phyloP scores from a whole-genome alignment of 2,888 invertebrate species.

The Nemotelus nigrinus region DNA sequence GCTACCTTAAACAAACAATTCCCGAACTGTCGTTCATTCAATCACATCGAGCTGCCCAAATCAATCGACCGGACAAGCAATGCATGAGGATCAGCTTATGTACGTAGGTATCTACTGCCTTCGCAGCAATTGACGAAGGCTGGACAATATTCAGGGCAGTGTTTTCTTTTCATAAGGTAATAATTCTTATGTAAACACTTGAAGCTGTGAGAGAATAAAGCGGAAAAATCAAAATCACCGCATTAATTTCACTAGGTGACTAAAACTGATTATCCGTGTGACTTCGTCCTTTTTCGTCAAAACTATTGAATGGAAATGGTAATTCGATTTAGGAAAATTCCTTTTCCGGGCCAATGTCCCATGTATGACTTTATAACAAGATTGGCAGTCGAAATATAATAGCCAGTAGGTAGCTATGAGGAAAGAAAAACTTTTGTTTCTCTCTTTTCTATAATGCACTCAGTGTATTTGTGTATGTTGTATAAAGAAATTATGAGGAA shows the following conservation, averaged over 20 bases:
- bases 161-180: constrained; percentile 47
- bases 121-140: constrained; percentile 20
- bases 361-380: constrained; percentile 24
- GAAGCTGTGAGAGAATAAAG: constrained; percentile 30
- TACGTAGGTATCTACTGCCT: constrained; percentile 1
- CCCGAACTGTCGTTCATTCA: constrained; percentile 12
- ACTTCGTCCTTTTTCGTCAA: constrained; percentile 54
- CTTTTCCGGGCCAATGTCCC: neutral
- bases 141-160: constrained; percentile 34
- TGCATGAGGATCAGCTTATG: constrained; percentile 16
- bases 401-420: no score
- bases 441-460: no score
- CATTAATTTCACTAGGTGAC: constrained; percentile 64
- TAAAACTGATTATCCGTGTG: constrained; percentile 64
- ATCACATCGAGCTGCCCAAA: constrained; percentile 34
- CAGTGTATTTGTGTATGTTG: no score
- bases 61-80: constrained; percentile 11
- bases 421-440: no score
- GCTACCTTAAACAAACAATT: constrained; percentile 42
- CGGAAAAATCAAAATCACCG: constrained; percentile 48
- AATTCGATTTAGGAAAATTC: constrained; percentile 29
- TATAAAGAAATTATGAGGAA: no score
- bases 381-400: neutral
- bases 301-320: constrained; percentile 18
- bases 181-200: constrained; percentile 46